phyloP scores from a whole-genome alignment of 2,113 vertebrate species.

The Pollimyrus isidori region DNA sequence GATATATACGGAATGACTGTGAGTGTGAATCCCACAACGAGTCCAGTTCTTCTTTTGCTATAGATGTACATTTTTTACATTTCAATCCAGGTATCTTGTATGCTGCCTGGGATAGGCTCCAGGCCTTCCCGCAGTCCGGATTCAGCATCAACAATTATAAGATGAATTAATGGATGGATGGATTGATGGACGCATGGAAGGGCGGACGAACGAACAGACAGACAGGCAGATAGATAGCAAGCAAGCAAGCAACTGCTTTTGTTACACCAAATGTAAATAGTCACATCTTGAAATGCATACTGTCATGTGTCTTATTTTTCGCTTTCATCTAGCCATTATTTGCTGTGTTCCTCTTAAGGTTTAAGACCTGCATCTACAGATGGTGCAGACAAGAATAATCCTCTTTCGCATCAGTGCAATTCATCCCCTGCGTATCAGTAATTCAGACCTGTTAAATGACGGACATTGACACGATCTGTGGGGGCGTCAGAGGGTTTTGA shows the following conservation, averaged over 20 bases:
- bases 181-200: background rate
- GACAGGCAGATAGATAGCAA: too few species aligned
- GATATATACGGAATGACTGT: background rate
- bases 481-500: background rate
- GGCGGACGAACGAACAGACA: too few species aligned
- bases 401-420: constrained; percentile 38
- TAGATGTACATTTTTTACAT: background rate
- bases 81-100: background rate
- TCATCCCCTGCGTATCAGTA: constrained; percentile 23
- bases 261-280: background rate
- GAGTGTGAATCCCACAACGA: background rate
- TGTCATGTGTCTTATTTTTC: background rate
- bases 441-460: constrained; percentile 30
- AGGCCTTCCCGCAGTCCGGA: too few species aligned
- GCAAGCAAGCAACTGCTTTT: background rate
- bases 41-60: background rate
- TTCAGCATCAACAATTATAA: too few species aligned
- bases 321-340: too few species aligned
- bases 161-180: background rate
- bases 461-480: constrained; percentile 14
- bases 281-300: background rate
- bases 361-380: constrained; percentile 37
- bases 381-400: constrained; percentile 39
- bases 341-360: constrained; percentile 9
- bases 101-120: too few species aligned